Base-by-base conservation (phyloP, 2,113 vertebrate genomes). In the Rhadina sibilatrix region DNA sequence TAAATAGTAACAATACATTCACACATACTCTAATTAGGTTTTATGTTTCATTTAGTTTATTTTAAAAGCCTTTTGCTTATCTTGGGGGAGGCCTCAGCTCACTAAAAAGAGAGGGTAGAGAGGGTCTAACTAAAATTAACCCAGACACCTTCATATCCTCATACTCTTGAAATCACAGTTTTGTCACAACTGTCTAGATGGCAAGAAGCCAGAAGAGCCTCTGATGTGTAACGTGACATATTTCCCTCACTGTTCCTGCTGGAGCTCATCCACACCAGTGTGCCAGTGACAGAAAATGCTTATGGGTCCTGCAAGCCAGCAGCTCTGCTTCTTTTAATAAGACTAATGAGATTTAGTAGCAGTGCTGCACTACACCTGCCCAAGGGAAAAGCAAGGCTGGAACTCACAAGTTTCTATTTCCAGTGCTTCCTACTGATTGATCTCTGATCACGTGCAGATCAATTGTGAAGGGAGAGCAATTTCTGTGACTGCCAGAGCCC, bases 331-430 rank as follows among this genome's bases (percentile, higher is more conserved):
- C 38, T 80, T 94, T 93, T 91, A 94, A 89, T 66, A 54, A 56
- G 56, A 50, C 78, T 93, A 93, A 90, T 80, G 59, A 86, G 83
- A 86, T 90, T 93, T 83, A 90, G 68, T 59, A 88, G 78, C 83
- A 69, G 20, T 11, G 27, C 78, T 85, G 81, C 37, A 49, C 61
- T 54, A 16, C 3, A 69, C 20, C 65, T 1, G 3, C 77, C 49
- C 59, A 57, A 75, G 16, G 49, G 53, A 65, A 14, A 65, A 25
- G 46, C 15, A 10, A 78, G 60, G 77, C 33, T 88, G 87, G 52
- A 64, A 59, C 15, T 68, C 86, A 49, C 15, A 38, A 56, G 77
- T 66, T 84, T 83, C 77, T 89, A 6, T 82, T 87, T 69, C 30
- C 19, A n/a, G 12, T n/a, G 57, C 31, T 89, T 60, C 81, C 84